Percentiles rank a stretch among this genome's conserved stretches.
These are phyloP conservation scores for Drosophila biarmipes DNA, from an alignment of 1,140 invertebrate species.

Conservation along the genomic window DNA sequence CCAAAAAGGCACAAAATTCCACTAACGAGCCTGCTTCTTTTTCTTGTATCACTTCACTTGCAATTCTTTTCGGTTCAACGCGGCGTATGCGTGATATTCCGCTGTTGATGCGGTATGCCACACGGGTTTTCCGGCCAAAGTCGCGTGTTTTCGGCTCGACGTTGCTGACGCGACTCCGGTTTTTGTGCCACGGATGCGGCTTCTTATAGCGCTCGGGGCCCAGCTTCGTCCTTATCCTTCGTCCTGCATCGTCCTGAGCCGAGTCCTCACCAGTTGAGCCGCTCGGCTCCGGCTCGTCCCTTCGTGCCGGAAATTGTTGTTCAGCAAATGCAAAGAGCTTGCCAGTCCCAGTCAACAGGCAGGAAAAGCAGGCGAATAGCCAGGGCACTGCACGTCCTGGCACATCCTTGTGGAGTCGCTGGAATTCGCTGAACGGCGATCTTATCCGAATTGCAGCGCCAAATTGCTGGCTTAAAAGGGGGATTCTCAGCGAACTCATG, in stretches of 20 bases:
- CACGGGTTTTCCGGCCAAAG: neutral
- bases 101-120: neutral
- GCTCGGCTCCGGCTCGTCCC: constrained; percentile 21
- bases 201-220: constrained; percentile 66
- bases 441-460: constrained; percentile 9
- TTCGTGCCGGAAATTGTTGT: constrained; percentile 47
- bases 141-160: constrained; percentile 57
- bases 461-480: neutral
- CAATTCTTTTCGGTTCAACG: constrained; percentile 44
- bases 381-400: constrained; percentile 24
- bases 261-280: constrained; percentile 44
- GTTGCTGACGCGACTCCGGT: constrained; percentile 72
- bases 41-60: constrained; percentile 21
- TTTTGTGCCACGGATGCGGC: constrained; percentile 28
- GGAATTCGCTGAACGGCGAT: constrained; percentile 5
- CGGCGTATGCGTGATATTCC: constrained; percentile 64
- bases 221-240: constrained; percentile 36
- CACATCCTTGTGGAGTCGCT: constrained; percentile 8
- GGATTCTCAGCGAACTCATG: neutral
- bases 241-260: constrained; percentile 6
- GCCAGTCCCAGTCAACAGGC: constrained; percentile 36
- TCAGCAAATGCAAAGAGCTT: constrained; percentile 51
- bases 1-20: constrained; percentile 53
- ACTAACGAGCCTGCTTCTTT: constrained; percentile 56
- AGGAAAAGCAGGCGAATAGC: constrained; percentile 4